Evolutionary conservation across 2,113 vertebrate genomes (phyloP).

Genomic region (Forbesichthys agassizii): DNA sequence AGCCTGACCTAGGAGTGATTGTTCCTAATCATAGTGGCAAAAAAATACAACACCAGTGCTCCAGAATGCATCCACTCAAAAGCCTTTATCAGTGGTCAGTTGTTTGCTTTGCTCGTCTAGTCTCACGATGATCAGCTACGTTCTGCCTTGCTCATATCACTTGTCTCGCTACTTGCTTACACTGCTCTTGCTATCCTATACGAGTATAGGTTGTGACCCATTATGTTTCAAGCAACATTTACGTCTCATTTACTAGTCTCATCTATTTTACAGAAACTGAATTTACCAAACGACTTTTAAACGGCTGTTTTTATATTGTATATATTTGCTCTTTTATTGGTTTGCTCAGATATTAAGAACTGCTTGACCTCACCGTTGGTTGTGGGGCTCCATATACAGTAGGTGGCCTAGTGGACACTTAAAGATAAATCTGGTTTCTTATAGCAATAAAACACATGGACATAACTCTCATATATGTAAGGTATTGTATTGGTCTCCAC

Average conservation of each 20-base stretch:
- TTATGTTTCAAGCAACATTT: constrained; percentile 50
- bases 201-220: constrained; percentile 49
- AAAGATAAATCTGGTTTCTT: constrained; percentile 73
- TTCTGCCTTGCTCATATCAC: constrained; percentile 63
- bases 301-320: constrained; percentile 73
- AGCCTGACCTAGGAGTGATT: constrained; percentile 66
- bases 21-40: constrained; percentile 35
- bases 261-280: constrained; percentile 56
- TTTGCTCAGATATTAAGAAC: constrained; percentile 66
- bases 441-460: constrained; percentile 80
- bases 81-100: constrained; percentile 50
- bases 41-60: constrained; percentile 30
- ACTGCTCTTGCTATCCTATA: constrained; percentile 50
- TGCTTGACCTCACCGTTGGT: constrained; percentile 68
- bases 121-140: constrained; percentile 48
- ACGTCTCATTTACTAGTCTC: constrained; percentile 54
- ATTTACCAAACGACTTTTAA: constrained; percentile 76
- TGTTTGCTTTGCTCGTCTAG: constrained; percentile 54
- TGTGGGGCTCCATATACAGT: constrained; percentile 52
- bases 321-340: constrained; percentile 61
- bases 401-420: constrained; percentile 71
- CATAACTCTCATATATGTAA: constrained; percentile 53
- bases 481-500: constrained; percentile 61
- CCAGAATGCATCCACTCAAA: constrained; percentile 46
- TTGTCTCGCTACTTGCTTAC: constrained; percentile 39